Evolutionary conservation across 2,888 invertebrate species (phyloP).

Genomic region (Drosophila anomalata): DNA sequence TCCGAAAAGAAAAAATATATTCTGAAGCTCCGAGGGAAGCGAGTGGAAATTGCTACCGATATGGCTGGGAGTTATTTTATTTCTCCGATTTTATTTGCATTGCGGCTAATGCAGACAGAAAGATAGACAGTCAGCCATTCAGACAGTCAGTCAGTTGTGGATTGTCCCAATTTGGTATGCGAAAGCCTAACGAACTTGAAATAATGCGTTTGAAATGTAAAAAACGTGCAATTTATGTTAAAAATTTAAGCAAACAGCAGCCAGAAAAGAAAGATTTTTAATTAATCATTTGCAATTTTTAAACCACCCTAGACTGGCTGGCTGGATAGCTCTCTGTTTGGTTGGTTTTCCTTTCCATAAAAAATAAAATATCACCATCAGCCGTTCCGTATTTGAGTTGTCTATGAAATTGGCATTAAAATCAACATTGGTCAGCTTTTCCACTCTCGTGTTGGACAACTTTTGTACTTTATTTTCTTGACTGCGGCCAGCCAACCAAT

Average conservation of each 20-base stretch:
- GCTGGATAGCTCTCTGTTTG: not conserved
- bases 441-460: slow-evolving; percentile 26
- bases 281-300: slow-evolving; percentile 68
- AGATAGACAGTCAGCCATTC: slow-evolving; percentile 12
- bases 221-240: slow-evolving; percentile 76
- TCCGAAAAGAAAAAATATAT: slow-evolving; percentile 9
- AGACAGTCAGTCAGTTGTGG: not conserved
- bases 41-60: slow-evolving; percentile 30
- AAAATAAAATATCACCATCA: not conserved
- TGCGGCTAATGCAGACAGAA: slow-evolving; percentile 61
- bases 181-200: slow-evolving; percentile 82
- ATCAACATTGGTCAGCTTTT: slow-evolving; percentile 22
- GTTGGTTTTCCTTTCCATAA: not conserved
- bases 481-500: slow-evolving; percentile 75
- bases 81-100: slow-evolving; percentile 68
- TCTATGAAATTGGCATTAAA: slow-evolving; percentile 82
- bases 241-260: slow-evolving; percentile 71
- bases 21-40: not conserved
- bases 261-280: slow-evolving; percentile 37
- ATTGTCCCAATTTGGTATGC: slow-evolving; percentile 76
- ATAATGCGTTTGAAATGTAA: slow-evolving; percentile 83
- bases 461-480: slow-evolving; percentile 70
- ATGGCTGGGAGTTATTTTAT: slow-evolving; percentile 35
- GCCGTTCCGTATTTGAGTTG: slow-evolving; percentile 60
- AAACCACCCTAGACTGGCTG: slow-evolving; percentile 10